Percentiles rank a stretch among this genome's conserved stretches.
Conservation (phyloP, 92 coral and sea anemone genomes). For the Umimayanthus chanpuru region DNA sequence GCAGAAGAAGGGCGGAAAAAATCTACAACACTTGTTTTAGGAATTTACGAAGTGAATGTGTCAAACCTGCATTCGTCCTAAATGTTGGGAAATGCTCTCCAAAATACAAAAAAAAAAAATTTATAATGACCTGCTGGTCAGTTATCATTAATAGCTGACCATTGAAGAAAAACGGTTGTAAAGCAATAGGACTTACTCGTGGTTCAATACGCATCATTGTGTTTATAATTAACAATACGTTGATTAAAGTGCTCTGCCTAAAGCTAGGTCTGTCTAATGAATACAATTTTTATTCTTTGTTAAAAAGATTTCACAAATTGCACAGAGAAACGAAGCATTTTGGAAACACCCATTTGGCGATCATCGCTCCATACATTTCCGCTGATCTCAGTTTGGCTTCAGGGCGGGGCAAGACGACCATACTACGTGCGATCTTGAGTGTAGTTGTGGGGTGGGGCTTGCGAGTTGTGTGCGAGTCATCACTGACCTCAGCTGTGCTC, state of each 20-base stretch:
- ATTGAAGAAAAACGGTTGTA: not conserved
- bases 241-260: not conserved
- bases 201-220: not conserved
- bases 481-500: slow-evolving; percentile 26
- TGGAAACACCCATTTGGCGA: not conserved
- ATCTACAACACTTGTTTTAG: not conserved
- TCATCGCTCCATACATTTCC: slow-evolving; percentile 3
- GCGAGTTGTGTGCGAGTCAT: slow-evolving; percentile 20
- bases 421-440: not conserved
- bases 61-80: not conserved
- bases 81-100: not conserved
- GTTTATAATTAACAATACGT: not conserved
- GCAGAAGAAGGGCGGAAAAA: too few species aligned
- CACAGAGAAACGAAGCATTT: not conserved
- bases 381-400: slow-evolving; percentile 30
- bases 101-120: not conserved
- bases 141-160: not conserved
- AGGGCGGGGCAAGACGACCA: slow-evolving; percentile 28
- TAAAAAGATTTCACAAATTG: not conserved
- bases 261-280: slow-evolving; percentile 18
- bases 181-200: too few species aligned
- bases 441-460: slow-evolving; percentile 6
- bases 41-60: not conserved
- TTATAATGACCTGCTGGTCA: not conserved
- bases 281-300: not conserved